Conservation (phyloP, 2,888 invertebrate species). For the Leptopterna dolabrata region DNA sequence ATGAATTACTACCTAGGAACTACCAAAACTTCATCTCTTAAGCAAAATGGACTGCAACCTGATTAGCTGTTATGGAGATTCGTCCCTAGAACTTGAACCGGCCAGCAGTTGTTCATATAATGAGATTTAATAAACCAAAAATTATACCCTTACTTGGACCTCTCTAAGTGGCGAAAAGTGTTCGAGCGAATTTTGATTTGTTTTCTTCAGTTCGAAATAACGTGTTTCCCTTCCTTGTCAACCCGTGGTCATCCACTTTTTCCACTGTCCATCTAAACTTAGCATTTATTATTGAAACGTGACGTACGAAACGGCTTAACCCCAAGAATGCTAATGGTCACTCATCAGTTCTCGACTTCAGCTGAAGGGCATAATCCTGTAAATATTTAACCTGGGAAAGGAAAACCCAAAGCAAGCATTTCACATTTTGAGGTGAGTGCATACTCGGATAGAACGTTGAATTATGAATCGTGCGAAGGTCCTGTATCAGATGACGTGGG, state of each 20-base stretch:
- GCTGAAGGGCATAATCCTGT: neutral
- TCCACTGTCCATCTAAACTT: neutral
- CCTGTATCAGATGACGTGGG: neutral
- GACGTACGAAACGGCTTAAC: neutral
- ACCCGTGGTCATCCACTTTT: neutral
- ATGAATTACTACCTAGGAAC: too few species aligned
- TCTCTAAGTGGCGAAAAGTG: too few species aligned
- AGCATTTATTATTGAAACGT: neutral
- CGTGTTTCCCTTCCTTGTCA: neutral
- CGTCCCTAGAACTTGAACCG: too few species aligned
- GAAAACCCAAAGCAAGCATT: neutral
- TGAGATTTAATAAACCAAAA: too few species aligned
- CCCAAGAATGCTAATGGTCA: neutral
- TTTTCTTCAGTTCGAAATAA: neutral
- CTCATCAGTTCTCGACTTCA: neutral
- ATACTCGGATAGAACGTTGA: neutral
- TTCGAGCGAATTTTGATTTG: too few species aligned
- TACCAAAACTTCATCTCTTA: too few species aligned
- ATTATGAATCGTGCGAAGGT: neutral
- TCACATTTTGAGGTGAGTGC: constrained; percentile 11
- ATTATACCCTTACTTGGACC: too few species aligned
- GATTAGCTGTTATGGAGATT: too few species aligned
- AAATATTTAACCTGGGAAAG: neutral
- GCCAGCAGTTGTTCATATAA: too few species aligned
- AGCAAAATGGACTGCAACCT: too few species aligned